Conservation (phyloP, 2,113 vertebrate species). For the Struthio camelus region DNA sequence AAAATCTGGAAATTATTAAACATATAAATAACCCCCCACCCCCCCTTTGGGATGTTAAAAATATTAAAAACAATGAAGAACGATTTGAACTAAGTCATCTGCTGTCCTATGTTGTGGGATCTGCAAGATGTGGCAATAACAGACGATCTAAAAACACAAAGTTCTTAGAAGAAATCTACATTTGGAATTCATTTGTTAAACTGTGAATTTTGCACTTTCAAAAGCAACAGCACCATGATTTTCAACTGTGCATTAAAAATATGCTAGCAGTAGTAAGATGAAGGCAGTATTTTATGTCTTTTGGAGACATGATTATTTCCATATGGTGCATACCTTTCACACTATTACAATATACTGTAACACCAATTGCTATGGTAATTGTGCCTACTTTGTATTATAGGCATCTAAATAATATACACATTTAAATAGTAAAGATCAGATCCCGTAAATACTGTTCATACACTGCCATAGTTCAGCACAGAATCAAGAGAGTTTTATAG, state of each 20-base stretch:
- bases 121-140: constrained; percentile 54
- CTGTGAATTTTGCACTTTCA: constrained; percentile 44
- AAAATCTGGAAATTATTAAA: constrained; percentile 63
- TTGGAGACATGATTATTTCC: constrained; percentile 1
- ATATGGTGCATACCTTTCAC: neutral
- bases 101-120: constrained; percentile 38
- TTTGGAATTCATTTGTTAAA: constrained; percentile 58
- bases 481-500: neutral
- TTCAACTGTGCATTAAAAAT: neutral
- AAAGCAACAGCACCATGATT: neutral
- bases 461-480: neutral
- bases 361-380: neutral
- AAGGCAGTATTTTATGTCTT: neutral
- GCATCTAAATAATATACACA: neutral
- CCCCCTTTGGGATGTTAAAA: constrained; percentile 42
- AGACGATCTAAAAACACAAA: neutral
- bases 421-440: neutral
- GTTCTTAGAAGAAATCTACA: constrained; percentile 56
- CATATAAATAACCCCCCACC: constrained; percentile 17
- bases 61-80: constrained; percentile 51
- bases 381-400: neutral
- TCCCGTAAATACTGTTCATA: neutral
- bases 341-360: neutral
- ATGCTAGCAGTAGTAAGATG: neutral
- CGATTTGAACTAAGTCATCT: constrained; percentile 53